Conservation (phyloP, 2,888 invertebrate genomes). For the Scaptomyza caliginosa region DNA sequence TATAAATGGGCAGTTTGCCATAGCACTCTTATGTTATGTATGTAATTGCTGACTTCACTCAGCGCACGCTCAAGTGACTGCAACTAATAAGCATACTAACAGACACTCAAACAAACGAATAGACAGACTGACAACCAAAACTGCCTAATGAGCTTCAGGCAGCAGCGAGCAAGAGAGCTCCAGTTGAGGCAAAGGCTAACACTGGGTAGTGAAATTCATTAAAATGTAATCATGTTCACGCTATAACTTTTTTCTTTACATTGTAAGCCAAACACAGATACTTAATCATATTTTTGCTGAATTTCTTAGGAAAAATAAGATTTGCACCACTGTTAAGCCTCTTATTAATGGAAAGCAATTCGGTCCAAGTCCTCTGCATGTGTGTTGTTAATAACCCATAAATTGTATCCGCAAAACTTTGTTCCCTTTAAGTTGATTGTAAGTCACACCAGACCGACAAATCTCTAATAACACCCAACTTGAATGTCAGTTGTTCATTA, state of each 20-base stretch:
- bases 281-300: not conserved
- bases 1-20: constrained; percentile 5
- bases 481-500: constrained; percentile 14
- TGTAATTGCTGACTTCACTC: constrained; percentile 33
- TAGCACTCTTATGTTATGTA: constrained; percentile 15
- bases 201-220: constrained; percentile 20
- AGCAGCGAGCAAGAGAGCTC: constrained; percentile 3
- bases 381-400: constrained; percentile 50
- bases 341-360: constrained; percentile 25
- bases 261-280: not conserved
- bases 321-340: constrained; percentile 31
- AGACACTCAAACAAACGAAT: constrained; percentile 21
- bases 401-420: constrained; percentile 37
- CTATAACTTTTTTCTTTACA: too few species aligned
- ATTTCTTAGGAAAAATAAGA: not conserved
- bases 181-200: constrained; percentile 8
- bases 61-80: constrained; percentile 28
- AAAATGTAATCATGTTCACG: not conserved
- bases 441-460: constrained; percentile 1
- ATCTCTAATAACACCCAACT: constrained; percentile 13
- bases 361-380: constrained; percentile 3
- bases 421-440: constrained; percentile 10
- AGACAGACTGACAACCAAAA: not conserved
- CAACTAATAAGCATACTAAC: constrained; percentile 56
- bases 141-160: constrained; percentile 14